Evolutionary conservation across 2,797 vertebrate species (phyloP).

Genomic region (Helostoma temminkii): DNA sequence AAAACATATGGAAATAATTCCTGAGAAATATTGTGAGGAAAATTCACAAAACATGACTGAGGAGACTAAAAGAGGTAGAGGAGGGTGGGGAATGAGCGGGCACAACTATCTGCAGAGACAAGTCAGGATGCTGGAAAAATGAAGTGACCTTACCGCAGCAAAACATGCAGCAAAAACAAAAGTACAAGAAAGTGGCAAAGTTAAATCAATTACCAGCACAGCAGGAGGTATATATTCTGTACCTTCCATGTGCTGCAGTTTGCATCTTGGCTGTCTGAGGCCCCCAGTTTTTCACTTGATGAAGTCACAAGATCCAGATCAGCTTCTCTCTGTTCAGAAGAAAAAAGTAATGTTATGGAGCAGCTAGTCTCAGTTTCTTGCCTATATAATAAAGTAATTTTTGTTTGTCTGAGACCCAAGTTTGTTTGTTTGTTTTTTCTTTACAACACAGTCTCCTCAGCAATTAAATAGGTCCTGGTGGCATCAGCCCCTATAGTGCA

Average conservation of each 20-base stretch:
- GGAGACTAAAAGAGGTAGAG: not conserved
- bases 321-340: not conserved
- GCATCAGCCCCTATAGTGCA: too few relatives aligned
- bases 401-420: too few relatives aligned
- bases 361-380: not conserved
- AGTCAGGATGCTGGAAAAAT: not conserved
- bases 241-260: not conserved
- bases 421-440: too few relatives aligned
- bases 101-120: not conserved
- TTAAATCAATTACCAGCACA: conserved; percentile 9
- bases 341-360: too few relatives aligned
- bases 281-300: not conserved
- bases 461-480: too few relatives aligned
- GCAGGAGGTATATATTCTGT: not conserved
- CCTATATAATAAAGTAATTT: too few relatives aligned
- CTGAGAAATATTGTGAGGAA: not conserved
- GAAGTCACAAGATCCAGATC: not conserved
- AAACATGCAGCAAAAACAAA: conserved; percentile 8
- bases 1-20: not conserved
- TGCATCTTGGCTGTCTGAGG: not conserved
- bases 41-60: not conserved
- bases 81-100: not conserved
- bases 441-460: too few relatives aligned
- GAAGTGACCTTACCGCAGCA: conserved; percentile 23
- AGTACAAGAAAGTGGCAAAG: conserved; percentile 3